A percentile compares a stretch with the other conserved stretches of the same genome.
Conservation (phyloP, 2,113 vertebrate species). For the Perca fluviatilis region DNA sequence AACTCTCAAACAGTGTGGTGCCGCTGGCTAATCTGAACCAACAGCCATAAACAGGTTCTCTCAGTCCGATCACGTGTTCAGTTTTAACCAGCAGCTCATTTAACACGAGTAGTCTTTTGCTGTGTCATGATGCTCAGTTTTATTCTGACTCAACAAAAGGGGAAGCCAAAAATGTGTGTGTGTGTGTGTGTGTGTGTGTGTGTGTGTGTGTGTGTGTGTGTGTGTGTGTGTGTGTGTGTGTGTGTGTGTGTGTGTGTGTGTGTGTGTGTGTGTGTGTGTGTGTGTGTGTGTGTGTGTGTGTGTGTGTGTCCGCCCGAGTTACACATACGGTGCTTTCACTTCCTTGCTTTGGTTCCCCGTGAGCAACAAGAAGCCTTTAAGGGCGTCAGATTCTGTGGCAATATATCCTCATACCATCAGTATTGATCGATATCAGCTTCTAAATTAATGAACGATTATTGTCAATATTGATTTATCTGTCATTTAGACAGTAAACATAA, state of each 20-base stretch:
- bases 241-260: no score
- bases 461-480: background rate
- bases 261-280: no score
- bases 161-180: background rate
- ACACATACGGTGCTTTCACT: conserved; percentile 13
- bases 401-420: background rate
- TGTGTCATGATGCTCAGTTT: background rate
- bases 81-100: background rate
- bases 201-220: no score
- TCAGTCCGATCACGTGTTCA: conserved; percentile 21
- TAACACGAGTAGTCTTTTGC: background rate
- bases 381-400: background rate
- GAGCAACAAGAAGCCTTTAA: background rate
- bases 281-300: no score
- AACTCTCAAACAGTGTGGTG: conserved; percentile 29
- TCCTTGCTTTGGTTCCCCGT: conserved; percentile 59
- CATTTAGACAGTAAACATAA: background rate
- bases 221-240: no score
- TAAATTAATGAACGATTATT: background rate
- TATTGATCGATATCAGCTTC: background rate
- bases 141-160: background rate
- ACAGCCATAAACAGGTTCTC: conserved; percentile 58
- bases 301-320: background rate
- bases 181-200: no score
- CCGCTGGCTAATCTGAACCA: background rate